Percentiles rank a stretch among this genome's conserved stretches.
Conservation (phyloP, 2,113 vertebrate species). For the Acrocephalus arundinaceus region DNA sequence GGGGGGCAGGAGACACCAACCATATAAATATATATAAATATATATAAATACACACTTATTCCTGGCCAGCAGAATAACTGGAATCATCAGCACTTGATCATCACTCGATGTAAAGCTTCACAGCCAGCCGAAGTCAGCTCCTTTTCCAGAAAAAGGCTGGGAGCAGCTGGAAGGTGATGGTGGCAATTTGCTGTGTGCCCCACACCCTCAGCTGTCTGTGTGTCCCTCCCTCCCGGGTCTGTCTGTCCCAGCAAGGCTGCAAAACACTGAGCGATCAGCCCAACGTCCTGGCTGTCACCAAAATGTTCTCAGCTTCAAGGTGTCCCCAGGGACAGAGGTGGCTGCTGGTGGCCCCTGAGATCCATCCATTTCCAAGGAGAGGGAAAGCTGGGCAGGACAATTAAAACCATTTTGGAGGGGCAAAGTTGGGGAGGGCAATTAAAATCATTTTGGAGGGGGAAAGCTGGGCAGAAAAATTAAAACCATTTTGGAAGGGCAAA, state of each 20-base stretch:
- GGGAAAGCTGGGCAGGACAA: background rate
- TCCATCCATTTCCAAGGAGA: fast-evolving
- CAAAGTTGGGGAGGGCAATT: background rate
- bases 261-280: background rate
- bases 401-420: background rate
- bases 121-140: background rate
- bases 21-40: background rate
- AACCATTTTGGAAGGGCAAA: background rate
- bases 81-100: background rate
- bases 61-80: background rate
- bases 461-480: background rate
- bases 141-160: background rate
- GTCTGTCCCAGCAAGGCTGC: fast-evolving
- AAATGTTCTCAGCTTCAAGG: background rate
- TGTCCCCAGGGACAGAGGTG: background rate
- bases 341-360: background rate
- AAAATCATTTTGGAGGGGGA: background rate
- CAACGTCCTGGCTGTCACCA: background rate
- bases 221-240: background rate
- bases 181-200: background rate
- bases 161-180: background rate
- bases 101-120: background rate
- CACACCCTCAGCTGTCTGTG: background rate
- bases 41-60: background rate
- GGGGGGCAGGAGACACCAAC: background rate